phyloP scores from a whole-genome alignment of 2,113 vertebrate species.

The Megalops atlanticus region DNA sequence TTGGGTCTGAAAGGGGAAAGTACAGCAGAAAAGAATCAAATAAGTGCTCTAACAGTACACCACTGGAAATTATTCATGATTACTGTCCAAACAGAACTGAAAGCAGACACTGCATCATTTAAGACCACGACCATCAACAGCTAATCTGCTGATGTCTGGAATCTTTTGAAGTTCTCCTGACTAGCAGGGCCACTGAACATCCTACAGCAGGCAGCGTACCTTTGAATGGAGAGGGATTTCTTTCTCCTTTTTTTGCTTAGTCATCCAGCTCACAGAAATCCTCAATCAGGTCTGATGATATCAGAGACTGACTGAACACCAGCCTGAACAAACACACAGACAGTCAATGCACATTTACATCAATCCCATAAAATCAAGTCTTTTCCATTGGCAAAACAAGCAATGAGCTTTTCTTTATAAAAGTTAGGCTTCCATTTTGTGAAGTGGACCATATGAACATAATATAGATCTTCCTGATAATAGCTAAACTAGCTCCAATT shows the following conservation, averaged over 20 bases:
- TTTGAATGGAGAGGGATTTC: conserved; percentile 87
- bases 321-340: conserved; percentile 71
- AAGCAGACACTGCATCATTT: background rate
- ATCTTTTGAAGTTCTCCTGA: background rate
- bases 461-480: background rate
- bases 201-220: conserved; percentile 72
- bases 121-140: background rate
- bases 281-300: conserved; percentile 97
- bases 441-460: background rate
- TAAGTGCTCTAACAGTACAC: no score
- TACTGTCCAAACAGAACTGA: background rate
- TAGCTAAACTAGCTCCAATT: background rate
- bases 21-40: no score
- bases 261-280: conserved; percentile 92
- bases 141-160: background rate
- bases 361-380: background rate
- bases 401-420: no score
- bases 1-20: no score
- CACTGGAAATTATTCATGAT: no score
- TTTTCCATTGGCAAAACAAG: background rate
- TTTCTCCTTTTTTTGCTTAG: conserved; percentile 84
- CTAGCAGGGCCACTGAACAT: no score
- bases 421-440: background rate
- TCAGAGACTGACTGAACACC: conserved; percentile 98
- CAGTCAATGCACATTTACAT: background rate